These are phyloP conservation scores for Solen grandis DNA, from an alignment of 1,140 invertebrate species.

Conservation along the genomic window DNA sequence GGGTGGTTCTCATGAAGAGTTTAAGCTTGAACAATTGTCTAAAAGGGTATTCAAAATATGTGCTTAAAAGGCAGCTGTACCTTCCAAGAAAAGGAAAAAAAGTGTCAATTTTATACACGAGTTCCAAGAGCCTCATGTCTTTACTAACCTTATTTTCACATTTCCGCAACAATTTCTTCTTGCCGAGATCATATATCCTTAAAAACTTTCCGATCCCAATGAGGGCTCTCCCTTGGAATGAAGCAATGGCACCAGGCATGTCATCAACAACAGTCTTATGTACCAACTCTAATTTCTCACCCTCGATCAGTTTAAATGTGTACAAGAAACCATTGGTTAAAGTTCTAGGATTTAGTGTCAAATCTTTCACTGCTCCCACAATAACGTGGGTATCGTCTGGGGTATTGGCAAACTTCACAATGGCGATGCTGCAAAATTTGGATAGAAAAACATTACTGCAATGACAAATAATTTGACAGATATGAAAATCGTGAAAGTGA, in stretches of 20 bases:
- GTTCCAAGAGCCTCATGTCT: too few relatives aligned
- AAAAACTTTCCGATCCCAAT: slow-evolving; percentile 96
- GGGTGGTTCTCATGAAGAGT: too few relatives aligned
- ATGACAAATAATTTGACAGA: too few relatives aligned
- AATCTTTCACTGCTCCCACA: slow-evolving; percentile 94
- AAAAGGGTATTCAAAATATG: too few relatives aligned
- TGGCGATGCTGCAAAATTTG: slow-evolving; percentile 84
- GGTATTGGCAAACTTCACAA: slow-evolving; percentile 88
- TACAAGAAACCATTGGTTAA: slow-evolving; percentile 91
- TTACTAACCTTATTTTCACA: slow-evolving; percentile 96
- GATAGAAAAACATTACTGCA: too few relatives aligned
- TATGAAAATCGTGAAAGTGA: too few relatives aligned
- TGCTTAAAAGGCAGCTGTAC: too few relatives aligned
- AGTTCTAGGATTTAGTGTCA: slow-evolving; percentile 92
- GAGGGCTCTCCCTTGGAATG: slow-evolving; percentile 93
- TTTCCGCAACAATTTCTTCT: slow-evolving; percentile 97
- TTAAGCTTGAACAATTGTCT: too few relatives aligned
- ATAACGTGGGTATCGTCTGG: slow-evolving; percentile 89
- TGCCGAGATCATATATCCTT: slow-evolving; percentile 97
- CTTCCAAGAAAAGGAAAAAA: too few relatives aligned
- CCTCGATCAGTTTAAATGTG: slow-evolving; percentile 88
- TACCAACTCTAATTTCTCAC: slow-evolving; percentile 92
- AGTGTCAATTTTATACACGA: too few relatives aligned
- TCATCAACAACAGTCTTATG: slow-evolving; percentile 98
- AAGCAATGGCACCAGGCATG: slow-evolving; percentile 82